phyloP scores from a whole-genome alignment of 1,140 invertebrate species.

The Octopus sinensis region DNA sequence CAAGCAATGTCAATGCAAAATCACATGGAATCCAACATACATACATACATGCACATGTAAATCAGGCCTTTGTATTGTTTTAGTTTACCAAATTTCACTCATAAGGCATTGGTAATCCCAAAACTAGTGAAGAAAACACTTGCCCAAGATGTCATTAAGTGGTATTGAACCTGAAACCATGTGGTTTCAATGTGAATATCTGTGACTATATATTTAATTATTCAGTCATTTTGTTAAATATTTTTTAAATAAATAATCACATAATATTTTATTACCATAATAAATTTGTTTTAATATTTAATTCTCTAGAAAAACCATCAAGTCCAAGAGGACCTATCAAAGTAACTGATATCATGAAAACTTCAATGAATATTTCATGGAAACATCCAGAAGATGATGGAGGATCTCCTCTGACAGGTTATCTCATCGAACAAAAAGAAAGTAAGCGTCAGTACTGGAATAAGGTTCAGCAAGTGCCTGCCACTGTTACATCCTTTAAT shows the following conservation, averaged over 20 bases:
- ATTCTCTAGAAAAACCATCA: background rate
- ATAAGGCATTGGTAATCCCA: background rate
- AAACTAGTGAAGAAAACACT: too few species aligned
- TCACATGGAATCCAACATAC: too few species aligned
- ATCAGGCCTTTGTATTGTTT: background rate
- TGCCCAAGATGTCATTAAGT: too few species aligned
- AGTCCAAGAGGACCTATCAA: conserved; percentile 9
- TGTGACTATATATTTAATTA: too few species aligned
- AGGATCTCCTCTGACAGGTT: conserved; percentile 89
- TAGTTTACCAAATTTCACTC: background rate
- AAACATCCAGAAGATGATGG: conserved; percentile 71
- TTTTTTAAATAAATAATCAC: too few species aligned
- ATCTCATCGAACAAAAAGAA: conserved; percentile 86
- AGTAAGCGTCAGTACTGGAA: conserved; percentile 77
- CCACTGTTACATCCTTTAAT: conserved; percentile 65
- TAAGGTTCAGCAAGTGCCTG: conserved; percentile 60
- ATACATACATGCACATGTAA: too few species aligned
- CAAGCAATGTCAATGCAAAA: too few species aligned
- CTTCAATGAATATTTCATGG: background rate
- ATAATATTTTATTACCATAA: too few species aligned
- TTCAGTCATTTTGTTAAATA: too few species aligned
- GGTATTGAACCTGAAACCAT: too few species aligned
- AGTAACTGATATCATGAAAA: conserved; percentile 1
- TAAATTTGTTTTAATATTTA: background rate
- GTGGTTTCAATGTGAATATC: too few species aligned